Conservation (phyloP, 2,797 vertebrate species). For the Channallabes apus region DNA sequence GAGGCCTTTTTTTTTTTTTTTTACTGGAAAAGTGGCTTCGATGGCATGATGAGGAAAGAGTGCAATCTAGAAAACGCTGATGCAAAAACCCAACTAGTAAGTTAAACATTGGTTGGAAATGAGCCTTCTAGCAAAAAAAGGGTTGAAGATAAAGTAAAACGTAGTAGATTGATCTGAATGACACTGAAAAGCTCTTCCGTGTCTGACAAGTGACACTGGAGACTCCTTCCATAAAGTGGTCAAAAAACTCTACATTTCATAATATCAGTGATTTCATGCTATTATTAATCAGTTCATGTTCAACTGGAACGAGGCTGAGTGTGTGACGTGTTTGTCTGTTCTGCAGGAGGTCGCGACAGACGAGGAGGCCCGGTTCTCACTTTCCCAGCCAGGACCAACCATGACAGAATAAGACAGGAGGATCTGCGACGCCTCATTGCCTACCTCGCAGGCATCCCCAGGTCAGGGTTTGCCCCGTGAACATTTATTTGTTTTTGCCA, state of each 20-base stretch:
- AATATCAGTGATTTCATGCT: not conserved
- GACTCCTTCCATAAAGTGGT: not conserved
- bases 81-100: not conserved
- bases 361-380: conserved; percentile 95
- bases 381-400: conserved; percentile 94
- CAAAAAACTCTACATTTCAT: not conserved
- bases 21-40: not conserved
- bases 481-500: not conserved
- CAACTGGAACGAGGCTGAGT: not conserved
- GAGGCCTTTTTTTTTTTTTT: not conserved
- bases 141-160: not conserved
- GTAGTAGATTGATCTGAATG: not conserved
- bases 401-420: conserved; percentile 97
- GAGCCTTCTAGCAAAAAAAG: not conserved
- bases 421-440: conserved; percentile 92
- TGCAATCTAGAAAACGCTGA: not conserved
- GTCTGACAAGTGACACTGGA: not conserved
- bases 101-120: not conserved
- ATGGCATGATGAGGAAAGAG: not conserved
- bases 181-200: not conserved
- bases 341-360: conserved; percentile 91
- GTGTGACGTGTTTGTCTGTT: conserved; percentile 3
- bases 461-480: conserved; percentile 66
- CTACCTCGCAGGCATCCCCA: conserved; percentile 93
- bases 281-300: not conserved